Evolutionary conservation across 1,140 invertebrate species (phyloP).

Genomic region (Lethrus apterus): DNA sequence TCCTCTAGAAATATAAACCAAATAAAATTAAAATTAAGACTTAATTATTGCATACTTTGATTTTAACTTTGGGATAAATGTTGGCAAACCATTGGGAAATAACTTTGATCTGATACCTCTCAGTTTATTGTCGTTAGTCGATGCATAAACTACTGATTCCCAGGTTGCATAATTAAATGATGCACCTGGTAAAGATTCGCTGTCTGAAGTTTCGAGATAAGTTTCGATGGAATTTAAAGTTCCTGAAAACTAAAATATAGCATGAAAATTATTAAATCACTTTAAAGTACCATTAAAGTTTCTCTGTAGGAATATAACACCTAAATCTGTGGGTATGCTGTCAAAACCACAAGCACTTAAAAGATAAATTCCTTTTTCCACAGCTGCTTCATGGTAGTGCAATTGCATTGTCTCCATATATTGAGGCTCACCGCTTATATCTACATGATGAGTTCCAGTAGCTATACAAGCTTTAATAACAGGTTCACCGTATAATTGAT

Average conservation of each 20-base stretch:
- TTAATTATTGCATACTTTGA: slow-evolving; percentile 36
- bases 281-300: slow-evolving; percentile 58
- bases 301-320: slow-evolving; percentile 64
- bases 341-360: slow-evolving; percentile 90
- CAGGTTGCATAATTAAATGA: slow-evolving; percentile 70
- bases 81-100: slow-evolving; percentile 56
- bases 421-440: slow-evolving; percentile 87
- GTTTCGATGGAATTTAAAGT: slow-evolving; percentile 70
- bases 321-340: slow-evolving; percentile 81
- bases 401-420: slow-evolving; percentile 83
- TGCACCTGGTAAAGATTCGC: slow-evolving; percentile 34
- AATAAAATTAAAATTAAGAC: slow-evolving; percentile 3
- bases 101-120: slow-evolving; percentile 54
- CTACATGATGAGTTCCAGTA: slow-evolving; percentile 75
- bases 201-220: slow-evolving; percentile 49
- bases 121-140: slow-evolving; percentile 58
- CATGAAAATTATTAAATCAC: background rate
- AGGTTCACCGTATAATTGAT: slow-evolving; percentile 79
- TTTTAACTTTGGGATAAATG: slow-evolving; percentile 53
- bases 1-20: slow-evolving; percentile 42
- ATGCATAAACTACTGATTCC: slow-evolving; percentile 69
- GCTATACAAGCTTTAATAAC: slow-evolving; percentile 85
- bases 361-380: slow-evolving; percentile 71
- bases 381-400: slow-evolving; percentile 68
- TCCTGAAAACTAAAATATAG: slow-evolving; percentile 39